Conservation (phyloP, 1,140 invertebrate species). For the Harpegnathos saltator region DNA sequence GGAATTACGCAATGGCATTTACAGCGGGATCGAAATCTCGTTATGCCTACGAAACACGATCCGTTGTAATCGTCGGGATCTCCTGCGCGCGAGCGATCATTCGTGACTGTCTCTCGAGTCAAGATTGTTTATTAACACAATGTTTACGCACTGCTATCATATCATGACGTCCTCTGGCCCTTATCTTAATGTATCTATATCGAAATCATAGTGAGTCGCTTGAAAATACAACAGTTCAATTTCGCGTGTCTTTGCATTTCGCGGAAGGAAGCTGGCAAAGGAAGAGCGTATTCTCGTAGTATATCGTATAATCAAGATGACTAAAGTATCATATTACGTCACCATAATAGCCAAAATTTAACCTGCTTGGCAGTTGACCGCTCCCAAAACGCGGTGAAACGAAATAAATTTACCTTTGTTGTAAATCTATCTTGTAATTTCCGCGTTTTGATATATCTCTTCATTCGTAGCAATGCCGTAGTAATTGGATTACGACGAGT, state of each 20-base stretch:
- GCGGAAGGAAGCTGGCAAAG: too few species aligned
- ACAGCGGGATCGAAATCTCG: conserved; percentile 14
- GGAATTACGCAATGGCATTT: neutral
- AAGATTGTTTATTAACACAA: neutral
- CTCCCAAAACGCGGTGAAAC: neutral
- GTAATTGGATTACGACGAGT: neutral
- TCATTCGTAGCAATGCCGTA: neutral
- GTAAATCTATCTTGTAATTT: neutral
- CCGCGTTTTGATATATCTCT: neutral
- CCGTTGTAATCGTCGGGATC: neutral
- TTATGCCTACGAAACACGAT: neutral
- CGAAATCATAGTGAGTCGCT: neutral
- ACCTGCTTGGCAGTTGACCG: neutral
- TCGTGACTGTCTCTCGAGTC: neutral
- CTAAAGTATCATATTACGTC: neutral
- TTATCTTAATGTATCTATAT: neutral
- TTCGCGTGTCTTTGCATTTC: neutral
- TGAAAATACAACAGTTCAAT: conserved; percentile 12
- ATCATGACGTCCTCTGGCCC: too few species aligned
- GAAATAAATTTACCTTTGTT: neutral
- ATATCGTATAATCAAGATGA: neutral
- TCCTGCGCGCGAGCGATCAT: neutral
- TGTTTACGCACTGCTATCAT: conserved; percentile 11
- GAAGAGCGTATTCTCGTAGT: neutral
- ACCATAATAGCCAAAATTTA: conserved; percentile 23